Conservation (phyloP, 2,888 invertebrate genomes). For the Tipula helvola region DNA sequence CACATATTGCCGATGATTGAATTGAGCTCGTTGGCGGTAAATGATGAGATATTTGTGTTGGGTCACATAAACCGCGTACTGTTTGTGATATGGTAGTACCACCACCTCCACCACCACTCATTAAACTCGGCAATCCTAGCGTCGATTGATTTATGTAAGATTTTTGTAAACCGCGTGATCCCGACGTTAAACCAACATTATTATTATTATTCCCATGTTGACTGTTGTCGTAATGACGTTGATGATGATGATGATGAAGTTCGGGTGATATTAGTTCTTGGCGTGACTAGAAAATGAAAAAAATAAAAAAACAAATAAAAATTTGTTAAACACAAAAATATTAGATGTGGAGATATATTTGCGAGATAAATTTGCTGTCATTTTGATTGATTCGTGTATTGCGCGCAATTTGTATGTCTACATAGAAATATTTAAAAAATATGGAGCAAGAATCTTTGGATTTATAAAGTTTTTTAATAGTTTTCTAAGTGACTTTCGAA, state of each 20-base stretch:
- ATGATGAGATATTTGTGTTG: not conserved
- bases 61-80: slow-evolving; percentile 10
- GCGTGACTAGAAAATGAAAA: slow-evolving; percentile 22
- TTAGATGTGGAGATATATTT: not conserved
- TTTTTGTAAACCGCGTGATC: not conserved
- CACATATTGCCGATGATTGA: slow-evolving; percentile 45
- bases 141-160: not conserved
- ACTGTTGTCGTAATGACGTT: not conserved
- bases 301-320: slow-evolving; percentile 7
- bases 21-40: slow-evolving; percentile 21
- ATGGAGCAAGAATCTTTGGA: not conserved
- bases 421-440: not conserved
- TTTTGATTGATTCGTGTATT: not conserved
- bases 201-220: not conserved
- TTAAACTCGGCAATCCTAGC: slow-evolving; percentile 26
- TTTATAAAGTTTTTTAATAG: not conserved
- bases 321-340: not conserved
- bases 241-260: slow-evolving; percentile 16
- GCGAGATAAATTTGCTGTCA: not conserved
- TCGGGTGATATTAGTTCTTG: slow-evolving; percentile 35
- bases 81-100: slow-evolving; percentile 19
- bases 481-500: not conserved
- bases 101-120: slow-evolving; percentile 19
- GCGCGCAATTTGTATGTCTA: not conserved
- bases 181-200: not conserved